These are phyloP conservation scores for Netelia virgata DNA, from an alignment of 2,888 invertebrate species.

Conservation along the genomic window DNA sequence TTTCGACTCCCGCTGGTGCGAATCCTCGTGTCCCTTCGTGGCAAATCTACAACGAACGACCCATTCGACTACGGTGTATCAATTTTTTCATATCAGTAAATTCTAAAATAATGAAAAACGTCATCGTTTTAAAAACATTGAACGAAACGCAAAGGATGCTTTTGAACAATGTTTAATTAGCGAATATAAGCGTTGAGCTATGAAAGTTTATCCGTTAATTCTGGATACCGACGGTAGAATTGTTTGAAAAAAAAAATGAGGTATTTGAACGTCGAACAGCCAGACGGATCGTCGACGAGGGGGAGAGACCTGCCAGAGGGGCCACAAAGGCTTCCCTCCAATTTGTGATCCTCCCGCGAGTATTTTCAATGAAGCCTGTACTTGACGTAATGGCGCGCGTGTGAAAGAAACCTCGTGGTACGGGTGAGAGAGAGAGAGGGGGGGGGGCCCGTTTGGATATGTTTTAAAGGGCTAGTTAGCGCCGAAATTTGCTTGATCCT, in stretches of 20 bases:
- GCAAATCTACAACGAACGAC: conserved; percentile 5
- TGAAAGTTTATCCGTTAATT: background rate
- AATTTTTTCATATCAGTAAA: background rate
- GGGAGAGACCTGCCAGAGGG: conserved; percentile 45
- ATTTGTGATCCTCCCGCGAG: conserved; percentile 68
- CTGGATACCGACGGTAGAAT: background rate
- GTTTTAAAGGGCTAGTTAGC: conserved; percentile 78
- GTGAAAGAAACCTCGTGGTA: conserved; percentile 1
- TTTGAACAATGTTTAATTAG: no score
- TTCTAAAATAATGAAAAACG: no score
- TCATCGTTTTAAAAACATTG: no score
- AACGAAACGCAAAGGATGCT: no score
- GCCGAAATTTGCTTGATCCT: conserved; percentile 63
- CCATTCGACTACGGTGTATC: background rate
- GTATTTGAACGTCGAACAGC: conserved; percentile 72
- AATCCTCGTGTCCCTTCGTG: conserved; percentile 24
- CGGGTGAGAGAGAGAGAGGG: background rate
- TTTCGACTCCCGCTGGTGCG: conserved; percentile 38
- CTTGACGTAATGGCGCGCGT: conserved; percentile 76
- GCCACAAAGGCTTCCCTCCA: conserved; percentile 61
- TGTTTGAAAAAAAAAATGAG: conserved; percentile 71
- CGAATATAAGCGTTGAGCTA: no score
- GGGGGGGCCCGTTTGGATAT: conserved; percentile 63
- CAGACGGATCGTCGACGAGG: conserved; percentile 34
- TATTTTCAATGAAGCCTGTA: conserved; percentile 73